Evolutionary conservation across 2,888 invertebrate species (phyloP), one percentile per base, ranked within the genome.

Genomic region (Amblyjoppa proteus): DNA sequence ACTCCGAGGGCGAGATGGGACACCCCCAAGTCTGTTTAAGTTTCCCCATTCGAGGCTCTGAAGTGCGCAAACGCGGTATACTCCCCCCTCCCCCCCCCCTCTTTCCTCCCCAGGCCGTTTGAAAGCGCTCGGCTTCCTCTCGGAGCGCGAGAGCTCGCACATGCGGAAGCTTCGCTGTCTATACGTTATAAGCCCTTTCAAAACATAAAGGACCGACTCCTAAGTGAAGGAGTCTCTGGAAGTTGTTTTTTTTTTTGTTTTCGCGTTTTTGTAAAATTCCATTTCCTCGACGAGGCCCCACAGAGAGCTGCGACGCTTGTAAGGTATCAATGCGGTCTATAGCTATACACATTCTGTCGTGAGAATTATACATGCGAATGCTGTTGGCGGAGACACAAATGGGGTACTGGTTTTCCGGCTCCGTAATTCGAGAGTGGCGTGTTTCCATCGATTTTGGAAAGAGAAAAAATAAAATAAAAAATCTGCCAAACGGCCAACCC

Each of bases 1-100:
- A 75, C 51, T 25, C 45, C 41, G 61, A 34, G 34, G 31, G 31
- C 34, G 61, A 64, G 61, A 64, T 11, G 34, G 6, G 7, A 28
- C 31, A 11, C 53, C n/a, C 73, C 66, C 41, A 73, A 87, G 84
- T 77, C 74, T 80, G 61, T 84, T 78, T 51, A 82, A 87, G 84
- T 87, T 84, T 82, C 81, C 75, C 76, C 84, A 80, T 84, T 83
- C 66, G 31, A 49, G 78, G 75, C 66, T 56, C 25, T 13, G 34
- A 31, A 74, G 45, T 41, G 61, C 51, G 66, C 61, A 31, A 56
- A 41, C 16, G 20, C 68, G 41, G 41, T 69, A 51, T 70, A 66
- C 16, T 45, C 16, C 16, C 45, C 45, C 6, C 34, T 0, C 34
- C 34, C 34, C 7, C 34, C 1, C 6, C 34, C 34, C 34, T 5